These are phyloP conservation scores for Mellivora capensis DNA, from an alignment of 2,113 vertebrate species.

Conservation along the genomic window DNA sequence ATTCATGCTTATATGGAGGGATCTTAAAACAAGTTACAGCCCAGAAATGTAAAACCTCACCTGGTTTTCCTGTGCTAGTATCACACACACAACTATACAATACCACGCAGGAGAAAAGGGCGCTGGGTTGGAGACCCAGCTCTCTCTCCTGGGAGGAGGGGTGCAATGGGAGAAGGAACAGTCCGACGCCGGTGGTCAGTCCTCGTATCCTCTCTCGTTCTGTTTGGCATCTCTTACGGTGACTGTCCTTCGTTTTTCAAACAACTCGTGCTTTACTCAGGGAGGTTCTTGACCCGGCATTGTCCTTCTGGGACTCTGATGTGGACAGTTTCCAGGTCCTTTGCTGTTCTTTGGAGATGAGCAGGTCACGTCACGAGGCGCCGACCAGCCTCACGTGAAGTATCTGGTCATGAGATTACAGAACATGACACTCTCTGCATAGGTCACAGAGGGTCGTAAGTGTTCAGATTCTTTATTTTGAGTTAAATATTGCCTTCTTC, in stretches of 20 bases:
- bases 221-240: neutral
- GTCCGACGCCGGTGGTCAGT: fast-evolving
- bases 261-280: neutral
- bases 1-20: neutral
- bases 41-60: neutral
- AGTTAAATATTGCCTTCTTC: neutral
- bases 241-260: neutral
- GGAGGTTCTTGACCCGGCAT: too few relatives aligned
- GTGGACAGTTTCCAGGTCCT: too few relatives aligned
- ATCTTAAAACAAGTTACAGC: neutral
- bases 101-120: too few relatives aligned
- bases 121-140: neutral
- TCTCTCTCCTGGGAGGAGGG: too few relatives aligned
- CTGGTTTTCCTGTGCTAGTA: neutral
- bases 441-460: neutral
- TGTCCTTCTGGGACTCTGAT: neutral
- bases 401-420: neutral
- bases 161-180: fast-evolving
- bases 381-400: fast-evolving
- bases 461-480: neutral
- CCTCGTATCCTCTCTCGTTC: neutral
- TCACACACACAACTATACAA: neutral
- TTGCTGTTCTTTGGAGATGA: neutral
- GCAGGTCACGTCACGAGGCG: fast-evolving
- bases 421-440: fast-evolving